These are phyloP conservation scores for Drosophila incognita DNA, from an alignment of 2,888 invertebrate species.

Conservation along the genomic window DNA sequence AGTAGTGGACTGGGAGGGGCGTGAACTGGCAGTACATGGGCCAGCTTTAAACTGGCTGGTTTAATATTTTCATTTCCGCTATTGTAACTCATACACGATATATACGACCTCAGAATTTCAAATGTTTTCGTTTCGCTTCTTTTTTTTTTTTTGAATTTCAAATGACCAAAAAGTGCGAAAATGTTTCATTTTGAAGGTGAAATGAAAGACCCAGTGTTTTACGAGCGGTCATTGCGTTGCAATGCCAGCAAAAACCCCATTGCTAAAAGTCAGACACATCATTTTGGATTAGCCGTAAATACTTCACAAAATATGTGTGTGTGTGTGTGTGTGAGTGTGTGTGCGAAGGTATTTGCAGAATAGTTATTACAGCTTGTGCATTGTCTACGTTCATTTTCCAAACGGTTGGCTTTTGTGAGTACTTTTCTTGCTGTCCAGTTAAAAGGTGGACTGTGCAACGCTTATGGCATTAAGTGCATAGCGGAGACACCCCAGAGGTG, in stretches of 20 bases:
- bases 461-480: slow-evolving; percentile 60
- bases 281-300: slow-evolving; percentile 73
- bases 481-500: slow-evolving; percentile 36
- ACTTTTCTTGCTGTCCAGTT: slow-evolving; percentile 33
- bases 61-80: slow-evolving; percentile 79
- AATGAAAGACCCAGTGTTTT: slow-evolving; percentile 59
- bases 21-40: not conserved
- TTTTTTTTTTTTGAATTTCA: slow-evolving; percentile 32
- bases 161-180: slow-evolving; percentile 39
- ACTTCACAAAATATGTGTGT: slow-evolving; percentile 39
- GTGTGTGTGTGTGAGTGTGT: not conserved
- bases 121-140: slow-evolving; percentile 5
- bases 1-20: no score
- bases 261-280: slow-evolving; percentile 72
- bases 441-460: slow-evolving; percentile 39
- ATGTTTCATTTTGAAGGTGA: slow-evolving; percentile 66
- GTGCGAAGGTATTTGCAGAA: slow-evolving; percentile 39
- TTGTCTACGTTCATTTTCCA: slow-evolving; percentile 71
- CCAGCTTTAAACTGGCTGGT: slow-evolving; percentile 44
- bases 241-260: slow-evolving; percentile 34
- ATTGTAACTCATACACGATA: slow-evolving; percentile 71
- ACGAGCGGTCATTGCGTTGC: slow-evolving; percentile 65
- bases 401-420: slow-evolving; percentile 65
- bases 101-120: slow-evolving; percentile 63
- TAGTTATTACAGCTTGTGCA: slow-evolving; percentile 52